Evolutionary conservation across 2,797 vertebrate genomes (phyloP).

Genomic region (Cynodonichthys magdalenae): DNA sequence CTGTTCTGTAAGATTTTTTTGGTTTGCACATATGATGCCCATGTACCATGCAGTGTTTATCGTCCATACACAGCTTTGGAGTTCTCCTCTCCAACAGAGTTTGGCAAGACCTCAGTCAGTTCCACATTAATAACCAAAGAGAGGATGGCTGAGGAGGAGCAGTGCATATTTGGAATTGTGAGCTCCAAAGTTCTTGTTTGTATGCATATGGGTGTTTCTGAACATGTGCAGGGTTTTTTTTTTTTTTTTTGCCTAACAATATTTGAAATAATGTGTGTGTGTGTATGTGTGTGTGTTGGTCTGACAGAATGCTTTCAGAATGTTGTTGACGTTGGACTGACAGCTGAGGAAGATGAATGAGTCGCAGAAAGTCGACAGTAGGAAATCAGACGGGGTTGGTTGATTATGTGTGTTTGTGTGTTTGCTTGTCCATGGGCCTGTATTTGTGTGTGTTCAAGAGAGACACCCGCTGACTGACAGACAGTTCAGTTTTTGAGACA

Average conservation of each 20-base stretch:
- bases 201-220: slow-evolving; percentile 37
- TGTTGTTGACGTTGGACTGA: slow-evolving; percentile 66
- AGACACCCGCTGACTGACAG: slow-evolving; percentile 64
- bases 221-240: slow-evolving; percentile 44
- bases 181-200: slow-evolving; percentile 31
- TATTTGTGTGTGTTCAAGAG: slow-evolving; percentile 14
- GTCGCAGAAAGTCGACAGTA: slow-evolving; percentile 68
- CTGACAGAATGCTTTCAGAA: slow-evolving; percentile 50
- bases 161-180: slow-evolving; percentile 35
- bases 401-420: slow-evolving; percentile 58
- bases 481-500: slow-evolving; percentile 57
- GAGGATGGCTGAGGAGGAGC: slow-evolving; percentile 17
- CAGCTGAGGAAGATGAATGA: slow-evolving; percentile 79
- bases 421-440: slow-evolving; percentile 20
- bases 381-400: slow-evolving; percentile 47
- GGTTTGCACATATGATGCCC: slow-evolving; percentile 53
- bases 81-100: slow-evolving; percentile 34
- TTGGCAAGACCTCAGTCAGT: slow-evolving; percentile 60
- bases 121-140: slow-evolving; percentile 8
- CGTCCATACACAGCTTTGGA: slow-evolving; percentile 50
- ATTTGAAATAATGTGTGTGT: slow-evolving; percentile 10
- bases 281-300: slow-evolving; percentile 29
- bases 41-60: slow-evolving; percentile 67
- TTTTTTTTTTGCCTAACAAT: slow-evolving; percentile 22
- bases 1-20: slow-evolving; percentile 28